phyloP scores from a whole-genome alignment of 2,797 vertebrate genomes.

The Botia kubotai region DNA sequence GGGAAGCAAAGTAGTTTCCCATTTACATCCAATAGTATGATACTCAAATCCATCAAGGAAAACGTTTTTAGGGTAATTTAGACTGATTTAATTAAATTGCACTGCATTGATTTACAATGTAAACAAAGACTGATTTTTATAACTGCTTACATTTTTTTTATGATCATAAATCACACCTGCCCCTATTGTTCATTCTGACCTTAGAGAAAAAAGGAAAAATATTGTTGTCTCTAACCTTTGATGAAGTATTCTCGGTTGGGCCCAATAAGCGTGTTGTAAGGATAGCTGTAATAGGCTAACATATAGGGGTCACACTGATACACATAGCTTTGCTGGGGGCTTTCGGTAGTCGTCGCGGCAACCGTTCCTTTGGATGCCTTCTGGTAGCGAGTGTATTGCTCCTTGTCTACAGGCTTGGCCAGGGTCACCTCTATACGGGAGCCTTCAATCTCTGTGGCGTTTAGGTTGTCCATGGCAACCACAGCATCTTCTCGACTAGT shows the following conservation, averaged over 20 bases:
- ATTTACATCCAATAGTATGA: constrained; percentile 25
- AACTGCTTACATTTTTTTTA: background rate
- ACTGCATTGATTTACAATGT: background rate
- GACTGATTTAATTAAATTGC: constrained; percentile 30
- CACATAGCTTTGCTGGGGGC: constrained; percentile 87
- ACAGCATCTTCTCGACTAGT: constrained; percentile 93
- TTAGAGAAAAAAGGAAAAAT: constrained; percentile 2
- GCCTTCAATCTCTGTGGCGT: constrained; percentile 93
- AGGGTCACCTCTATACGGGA: constrained; percentile 96
- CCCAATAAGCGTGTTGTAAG: constrained; percentile 95
- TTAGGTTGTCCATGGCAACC: constrained; percentile 94
- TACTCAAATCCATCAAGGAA: constrained; percentile 23
- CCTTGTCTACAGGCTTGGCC: constrained; percentile 98
- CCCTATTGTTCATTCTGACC: background rate
- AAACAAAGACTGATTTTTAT: constrained; percentile 16
- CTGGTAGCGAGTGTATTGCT: constrained; percentile 97
- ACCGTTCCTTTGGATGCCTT: constrained; percentile 91
- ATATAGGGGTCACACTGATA: constrained; percentile 98
- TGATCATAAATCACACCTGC: constrained; percentile 21
- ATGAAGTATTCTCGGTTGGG: constrained; percentile 99
- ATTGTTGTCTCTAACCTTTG: constrained; percentile 88
- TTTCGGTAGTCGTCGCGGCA: constrained; percentile 71
- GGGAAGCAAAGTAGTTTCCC: constrained; percentile 3
- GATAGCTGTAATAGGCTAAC: constrained; percentile 95
- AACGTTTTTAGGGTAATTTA: constrained; percentile 32